Evolutionary conservation across 2,797 vertebrate species (phyloP).

Genomic region (Calcarius lapponicus): DNA sequence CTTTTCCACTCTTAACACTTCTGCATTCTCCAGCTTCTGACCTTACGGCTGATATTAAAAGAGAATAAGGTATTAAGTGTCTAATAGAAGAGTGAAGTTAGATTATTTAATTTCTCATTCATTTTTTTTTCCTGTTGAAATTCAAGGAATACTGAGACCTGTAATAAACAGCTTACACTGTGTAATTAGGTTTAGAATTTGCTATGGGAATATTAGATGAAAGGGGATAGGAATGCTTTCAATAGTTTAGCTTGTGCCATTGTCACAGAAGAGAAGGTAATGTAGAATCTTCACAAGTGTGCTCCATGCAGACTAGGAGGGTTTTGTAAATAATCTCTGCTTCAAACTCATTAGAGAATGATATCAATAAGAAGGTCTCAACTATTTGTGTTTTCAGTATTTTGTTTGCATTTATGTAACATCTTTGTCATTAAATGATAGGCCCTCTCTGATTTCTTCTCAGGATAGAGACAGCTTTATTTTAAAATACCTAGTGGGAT

Average conservation of each 20-base stretch:
- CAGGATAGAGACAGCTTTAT: not conserved
- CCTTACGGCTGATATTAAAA: not conserved
- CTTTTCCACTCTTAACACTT: not conserved
- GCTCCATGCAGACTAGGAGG: not conserved
- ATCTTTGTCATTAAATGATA: not conserved
- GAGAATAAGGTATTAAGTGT: not conserved
- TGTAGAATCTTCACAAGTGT: not conserved
- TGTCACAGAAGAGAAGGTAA: not conserved
- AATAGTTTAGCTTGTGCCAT: not conserved
- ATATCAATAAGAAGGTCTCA: not conserved
- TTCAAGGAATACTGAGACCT: not conserved
- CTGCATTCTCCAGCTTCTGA: not conserved
- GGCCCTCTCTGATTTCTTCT: not conserved
- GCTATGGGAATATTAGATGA: not conserved
- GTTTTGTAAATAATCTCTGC: not conserved
- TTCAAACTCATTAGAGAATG: not conserved
- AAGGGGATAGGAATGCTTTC: not conserved
- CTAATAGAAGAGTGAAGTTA: not conserved
- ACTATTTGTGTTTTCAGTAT: not conserved
- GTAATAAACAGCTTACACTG: constrained; percentile 33
- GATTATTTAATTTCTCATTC: constrained; percentile 13
- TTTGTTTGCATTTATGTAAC: not conserved
- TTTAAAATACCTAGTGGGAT: not conserved
- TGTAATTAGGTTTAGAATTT: constrained; percentile 14
- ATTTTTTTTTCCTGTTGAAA: not conserved